Evolutionary conservation across 2,888 invertebrate genomes (phyloP).

Genomic region (Ophonus ardosiacus): DNA sequence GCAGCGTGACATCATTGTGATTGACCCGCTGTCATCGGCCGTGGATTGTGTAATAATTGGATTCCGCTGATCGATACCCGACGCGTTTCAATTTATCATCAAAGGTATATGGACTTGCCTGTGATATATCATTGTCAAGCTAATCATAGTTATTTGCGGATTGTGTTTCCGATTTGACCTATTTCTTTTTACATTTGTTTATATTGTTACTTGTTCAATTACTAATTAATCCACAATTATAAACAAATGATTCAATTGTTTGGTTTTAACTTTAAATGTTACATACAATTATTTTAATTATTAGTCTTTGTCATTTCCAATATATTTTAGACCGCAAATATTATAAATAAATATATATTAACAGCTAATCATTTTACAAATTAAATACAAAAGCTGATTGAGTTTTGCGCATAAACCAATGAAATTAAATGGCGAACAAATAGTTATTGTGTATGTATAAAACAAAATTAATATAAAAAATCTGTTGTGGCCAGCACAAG

Average conservation of each 20-base stretch:
- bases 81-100: conserved; percentile 57
- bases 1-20: conserved; percentile 65
- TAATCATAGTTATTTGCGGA: conserved; percentile 52
- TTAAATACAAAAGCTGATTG: background rate
- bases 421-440: background rate
- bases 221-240: conserved; percentile 35
- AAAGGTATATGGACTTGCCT: conserved; percentile 49
- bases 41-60: conserved; percentile 65
- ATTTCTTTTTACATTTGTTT: conserved; percentile 45
- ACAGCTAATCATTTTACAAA: background rate
- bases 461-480: no score
- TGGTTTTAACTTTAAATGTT: conserved; percentile 35
- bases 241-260: conserved; percentile 25
- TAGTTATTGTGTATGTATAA: background rate
- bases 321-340: background rate
- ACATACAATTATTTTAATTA: conserved; percentile 24
- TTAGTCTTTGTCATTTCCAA: conserved; percentile 15
- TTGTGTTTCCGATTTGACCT: conserved; percentile 51
- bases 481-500: no score
- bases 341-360: conserved; percentile 13
- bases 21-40: conserved; percentile 70
- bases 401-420: background rate
- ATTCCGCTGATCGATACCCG: conserved; percentile 51
- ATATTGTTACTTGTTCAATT: conserved; percentile 12
- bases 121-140: conserved; percentile 51